phyloP scores from a whole-genome alignment of 1,140 invertebrate genomes.

The Trichonephila clavipes region DNA sequence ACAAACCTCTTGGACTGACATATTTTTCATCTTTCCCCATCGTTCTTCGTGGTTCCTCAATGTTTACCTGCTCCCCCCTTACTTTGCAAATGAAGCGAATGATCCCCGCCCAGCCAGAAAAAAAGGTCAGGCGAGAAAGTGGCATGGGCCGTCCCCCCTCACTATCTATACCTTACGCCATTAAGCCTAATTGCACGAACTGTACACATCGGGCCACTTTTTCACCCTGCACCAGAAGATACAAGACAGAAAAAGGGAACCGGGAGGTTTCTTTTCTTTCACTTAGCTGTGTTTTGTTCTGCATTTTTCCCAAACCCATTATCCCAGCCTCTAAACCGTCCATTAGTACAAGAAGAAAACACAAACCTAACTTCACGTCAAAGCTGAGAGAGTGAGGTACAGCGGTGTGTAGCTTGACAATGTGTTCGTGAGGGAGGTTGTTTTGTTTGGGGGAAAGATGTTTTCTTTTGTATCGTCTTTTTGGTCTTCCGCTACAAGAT shows the following conservation, averaged over 20 bases:
- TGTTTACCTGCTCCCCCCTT: conserved; percentile 39
- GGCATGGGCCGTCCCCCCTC: not conserved
- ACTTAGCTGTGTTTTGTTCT: conserved; percentile 48
- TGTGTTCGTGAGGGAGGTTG: not conserved
- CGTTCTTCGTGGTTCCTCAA: not conserved
- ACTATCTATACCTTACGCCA: conserved; percentile 22
- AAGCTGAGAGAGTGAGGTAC: not conserved
- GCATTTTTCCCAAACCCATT: conserved; percentile 63
- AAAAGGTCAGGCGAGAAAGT: conserved; percentile 48
- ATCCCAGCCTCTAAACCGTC: conserved; percentile 56
- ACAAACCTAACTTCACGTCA: conserved; percentile 2
- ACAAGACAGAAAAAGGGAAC: conserved; percentile 12
- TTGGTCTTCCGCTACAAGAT: too few species aligned
- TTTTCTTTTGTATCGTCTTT: not conserved
- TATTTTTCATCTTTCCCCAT: not conserved
- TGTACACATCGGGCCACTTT: conserved; percentile 41
- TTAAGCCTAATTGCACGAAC: conserved; percentile 69
- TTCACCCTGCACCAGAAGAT: conserved; percentile 38
- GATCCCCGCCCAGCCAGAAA: not conserved
- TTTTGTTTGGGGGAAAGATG: not conserved
- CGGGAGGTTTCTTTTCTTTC: conserved; percentile 11
- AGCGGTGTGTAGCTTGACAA: not conserved
- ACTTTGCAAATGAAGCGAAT: conserved; percentile 6
- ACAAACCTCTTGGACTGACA: not conserved
- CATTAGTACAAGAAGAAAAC: conserved; percentile 43